Evolutionary conservation across 2,113 vertebrate species (phyloP), one percentile per base, ranked within the genome.

Genomic region (Perca flavescens): DNA sequence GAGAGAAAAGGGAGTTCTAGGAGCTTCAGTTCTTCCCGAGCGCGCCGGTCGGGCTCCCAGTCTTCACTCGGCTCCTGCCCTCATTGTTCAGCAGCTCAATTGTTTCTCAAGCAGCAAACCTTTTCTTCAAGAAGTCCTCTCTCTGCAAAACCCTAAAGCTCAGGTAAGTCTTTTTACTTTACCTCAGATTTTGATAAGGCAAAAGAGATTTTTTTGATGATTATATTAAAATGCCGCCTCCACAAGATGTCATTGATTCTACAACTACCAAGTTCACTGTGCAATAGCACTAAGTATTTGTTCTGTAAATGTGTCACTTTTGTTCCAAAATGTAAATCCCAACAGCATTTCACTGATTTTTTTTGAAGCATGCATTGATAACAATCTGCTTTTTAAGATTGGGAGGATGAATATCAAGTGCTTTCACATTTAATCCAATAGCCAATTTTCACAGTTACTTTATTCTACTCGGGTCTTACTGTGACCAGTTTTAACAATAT

Each of bases 1-100:
- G 67, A 86, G 90, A 79, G 88, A 70, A 49, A 72, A 65, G 60
- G 79, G 72, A 67, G 82, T 91, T 72, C 88, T 43, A 89, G 88
- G 80, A 49, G 70, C 67, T 12, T 54, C 68, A 81, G 57, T 80
- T 57, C 68, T 11, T 86, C 74, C 60, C 52, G 72, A 4, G 73
- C 72, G 68, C 61, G 3, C 68, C 75, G 17, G 68, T 69, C 58
- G 46, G 61, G 62, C 80, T 87, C 76, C 36, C 31, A 14, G 68
- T 62, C 82, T 69, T 58, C 81, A 56, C 60, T 80, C 83, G 71
- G 65, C 76, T 79, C 46, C 88, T 82, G 62, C 69, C 21, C 79
- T 65, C 64, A 79, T 71, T 86, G 52, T 65, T 28, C 57, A 71
- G 53, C 57, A 36, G 40, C 66, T 34, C 49, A 70, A 25, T 52